phyloP scores from a whole-genome alignment of 2,888 invertebrate genomes.

The Phaonia tiefii region DNA sequence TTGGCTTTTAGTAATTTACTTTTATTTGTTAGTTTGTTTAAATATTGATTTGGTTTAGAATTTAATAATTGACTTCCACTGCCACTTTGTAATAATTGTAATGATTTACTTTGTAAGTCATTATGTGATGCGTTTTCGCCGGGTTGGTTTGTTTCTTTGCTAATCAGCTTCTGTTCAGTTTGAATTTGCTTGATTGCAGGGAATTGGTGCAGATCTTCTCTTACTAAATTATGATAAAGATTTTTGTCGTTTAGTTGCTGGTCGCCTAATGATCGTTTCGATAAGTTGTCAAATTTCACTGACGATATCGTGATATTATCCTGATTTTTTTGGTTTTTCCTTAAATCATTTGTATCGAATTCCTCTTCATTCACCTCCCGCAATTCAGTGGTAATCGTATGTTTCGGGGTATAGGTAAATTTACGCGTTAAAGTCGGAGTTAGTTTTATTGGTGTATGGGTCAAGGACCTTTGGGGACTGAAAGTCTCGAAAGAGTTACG shows the following conservation, averaged over 20 bases:
- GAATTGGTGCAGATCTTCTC: not conserved
- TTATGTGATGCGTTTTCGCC: too few relatives aligned
- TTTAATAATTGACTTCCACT: too few relatives aligned
- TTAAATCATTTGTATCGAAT: slow-evolving; percentile 25
- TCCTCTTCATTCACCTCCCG: slow-evolving; percentile 62
- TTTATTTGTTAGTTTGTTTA: too few relatives aligned
- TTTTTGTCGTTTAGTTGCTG: not conserved
- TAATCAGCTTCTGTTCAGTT: not conserved
- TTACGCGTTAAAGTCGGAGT: slow-evolving; percentile 60
- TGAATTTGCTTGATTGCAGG: not conserved
- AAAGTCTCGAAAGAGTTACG: slow-evolving; percentile 53
- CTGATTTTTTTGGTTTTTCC: slow-evolving; percentile 20
- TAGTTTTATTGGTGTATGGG: slow-evolving; percentile 32
- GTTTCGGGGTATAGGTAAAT: slow-evolving; percentile 59
- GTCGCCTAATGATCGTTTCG: not conserved
- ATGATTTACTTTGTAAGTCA: too few relatives aligned
- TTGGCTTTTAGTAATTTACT: too few relatives aligned
- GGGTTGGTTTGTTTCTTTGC: not conserved
- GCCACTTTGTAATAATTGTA: too few relatives aligned
- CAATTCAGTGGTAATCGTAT: slow-evolving; percentile 57
- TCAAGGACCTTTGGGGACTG: slow-evolving; percentile 3
- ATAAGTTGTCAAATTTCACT: slow-evolving; percentile 2
- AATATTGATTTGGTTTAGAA: too few relatives aligned
- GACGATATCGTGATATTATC: slow-evolving; percentile 18
- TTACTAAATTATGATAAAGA: not conserved